Evolutionary conservation across 2,797 vertebrate genomes (phyloP), one percentile per base, ranked within the genome.

Genomic region (Decapterus maruadsi): DNA sequence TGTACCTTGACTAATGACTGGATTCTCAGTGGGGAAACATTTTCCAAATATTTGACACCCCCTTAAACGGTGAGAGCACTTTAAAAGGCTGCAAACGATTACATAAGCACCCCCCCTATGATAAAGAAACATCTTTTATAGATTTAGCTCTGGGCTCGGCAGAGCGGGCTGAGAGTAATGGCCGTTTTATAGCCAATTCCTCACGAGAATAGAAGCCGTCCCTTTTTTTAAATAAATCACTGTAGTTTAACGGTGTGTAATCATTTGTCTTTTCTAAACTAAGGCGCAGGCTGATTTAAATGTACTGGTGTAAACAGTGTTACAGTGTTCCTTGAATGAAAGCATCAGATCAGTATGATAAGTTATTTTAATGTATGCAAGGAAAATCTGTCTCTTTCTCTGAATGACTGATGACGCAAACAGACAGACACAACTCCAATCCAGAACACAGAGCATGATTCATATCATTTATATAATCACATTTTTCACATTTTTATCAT

Each of bases 1-100:
- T 11, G 66, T 65, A 57, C 63, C 54, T 17, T 64, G 60, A 72
- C 77, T 78, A 84, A 90, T 72, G 50, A 61, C 71, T 56, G 40
- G 55, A 54, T 46, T 62, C 69, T 78, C 80, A 17, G 14, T 22
- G 1, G 75, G 79, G 73, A 76, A 81, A 73, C 14, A 38, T 73
- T 81, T 83, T 4, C 22, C 67, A 73, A 80, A 87, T 88, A 75
- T 87, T 51, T 70, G 75, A 90, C 75, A 68, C 50, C 22, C 22
- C n/a, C 42, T 74, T 66, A 69, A 79, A 77, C 42, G 20, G 59
- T 42, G 26, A 42, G 22, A 71, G 43, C 20, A 58, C 48, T 38
- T 65, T 22, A 5, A 72, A 60, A 78, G 67, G 58, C 76, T 78
- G 19, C 16, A 5, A 56, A 22, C 68, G 59, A 81, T 77, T 74